Evolutionary conservation across 2,113 vertebrate genomes (phyloP).

Genomic region (Porphyrio hochstetteri): DNA sequence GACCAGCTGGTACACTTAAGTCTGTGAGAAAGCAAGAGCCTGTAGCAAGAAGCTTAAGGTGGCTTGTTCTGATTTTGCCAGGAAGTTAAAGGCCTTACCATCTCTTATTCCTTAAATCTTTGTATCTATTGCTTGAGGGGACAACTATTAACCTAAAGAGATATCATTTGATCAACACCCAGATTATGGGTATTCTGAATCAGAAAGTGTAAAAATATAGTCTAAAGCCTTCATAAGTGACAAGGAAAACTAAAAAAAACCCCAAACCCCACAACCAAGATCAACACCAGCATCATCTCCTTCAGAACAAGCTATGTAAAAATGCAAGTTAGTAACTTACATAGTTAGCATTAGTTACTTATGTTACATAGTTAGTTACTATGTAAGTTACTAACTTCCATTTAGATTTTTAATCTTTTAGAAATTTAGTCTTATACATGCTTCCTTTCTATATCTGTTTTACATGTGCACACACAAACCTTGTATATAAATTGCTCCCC

Average conservation of each 20-base stretch:
- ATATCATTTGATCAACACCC: background rate
- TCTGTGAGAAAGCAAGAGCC: background rate
- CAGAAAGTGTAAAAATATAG: background rate
- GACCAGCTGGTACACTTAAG: background rate
- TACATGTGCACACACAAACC: background rate
- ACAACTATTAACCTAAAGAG: background rate
- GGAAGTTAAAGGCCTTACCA: background rate
- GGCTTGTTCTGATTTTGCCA: background rate
- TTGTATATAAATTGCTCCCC: background rate
- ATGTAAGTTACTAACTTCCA: too few species aligned
- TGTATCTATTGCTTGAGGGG: background rate
- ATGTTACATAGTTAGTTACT: too few species aligned
- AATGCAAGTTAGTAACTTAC: background rate
- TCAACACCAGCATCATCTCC: background rate
- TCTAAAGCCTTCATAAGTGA: background rate
- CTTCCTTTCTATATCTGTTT: background rate
- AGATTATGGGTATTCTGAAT: background rate
- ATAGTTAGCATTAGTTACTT: too few species aligned
- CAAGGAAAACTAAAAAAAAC: background rate
- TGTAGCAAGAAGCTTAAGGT: background rate
- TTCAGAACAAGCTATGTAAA: background rate
- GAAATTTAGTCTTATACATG: background rate
- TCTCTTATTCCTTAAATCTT: background rate
- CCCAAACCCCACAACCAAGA: background rate
- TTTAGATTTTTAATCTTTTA: too few species aligned